Conservation (phyloP, 2,113 vertebrate genomes). For the Gyps fulvus region DNA sequence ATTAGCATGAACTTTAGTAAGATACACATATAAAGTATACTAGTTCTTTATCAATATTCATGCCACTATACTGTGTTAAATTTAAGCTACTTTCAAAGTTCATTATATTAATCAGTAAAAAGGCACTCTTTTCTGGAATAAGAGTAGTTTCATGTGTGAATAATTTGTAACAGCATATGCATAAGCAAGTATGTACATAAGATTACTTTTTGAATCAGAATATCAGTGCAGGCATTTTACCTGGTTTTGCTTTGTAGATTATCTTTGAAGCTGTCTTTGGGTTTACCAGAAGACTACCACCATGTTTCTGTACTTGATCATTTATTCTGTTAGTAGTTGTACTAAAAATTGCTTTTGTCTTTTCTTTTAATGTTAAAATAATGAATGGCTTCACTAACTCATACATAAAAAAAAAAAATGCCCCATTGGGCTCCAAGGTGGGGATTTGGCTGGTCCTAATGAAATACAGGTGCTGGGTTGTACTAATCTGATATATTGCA, state of each 20-base stretch:
- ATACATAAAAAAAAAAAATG: neutral
- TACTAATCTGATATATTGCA: neutral
- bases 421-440: neutral
- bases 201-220: neutral
- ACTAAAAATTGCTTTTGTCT: neutral
- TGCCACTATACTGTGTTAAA: neutral
- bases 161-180: neutral
- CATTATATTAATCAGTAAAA: neutral
- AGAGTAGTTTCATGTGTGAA: neutral
- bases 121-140: neutral
- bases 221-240: neutral
- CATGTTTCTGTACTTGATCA: neutral
- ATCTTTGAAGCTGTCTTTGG: neutral
- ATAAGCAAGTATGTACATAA: neutral
- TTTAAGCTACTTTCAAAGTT: neutral
- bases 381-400: neutral
- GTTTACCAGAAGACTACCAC: neutral
- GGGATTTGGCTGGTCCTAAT: neutral
- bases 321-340: neutral
- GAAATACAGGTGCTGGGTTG: neutral
- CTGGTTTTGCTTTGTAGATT: neutral
- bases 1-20: neutral
- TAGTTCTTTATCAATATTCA: neutral
- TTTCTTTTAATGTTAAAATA: neutral
- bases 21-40: neutral